phyloP scores from a whole-genome alignment of 2,888 invertebrate genomes.

The Masnerella sp. region DNA sequence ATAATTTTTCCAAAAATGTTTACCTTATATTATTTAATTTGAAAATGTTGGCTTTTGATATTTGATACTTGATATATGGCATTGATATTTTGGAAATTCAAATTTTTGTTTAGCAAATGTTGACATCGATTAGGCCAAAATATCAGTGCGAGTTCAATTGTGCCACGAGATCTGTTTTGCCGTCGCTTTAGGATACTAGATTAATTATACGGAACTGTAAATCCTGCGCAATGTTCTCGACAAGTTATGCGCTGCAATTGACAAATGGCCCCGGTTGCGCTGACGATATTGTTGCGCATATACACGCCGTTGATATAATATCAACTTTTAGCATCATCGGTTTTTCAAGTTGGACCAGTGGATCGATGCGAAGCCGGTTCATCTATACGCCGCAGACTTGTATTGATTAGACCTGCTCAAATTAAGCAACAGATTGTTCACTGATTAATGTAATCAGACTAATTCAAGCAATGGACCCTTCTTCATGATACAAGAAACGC shows the following conservation, averaged over 20 bases:
- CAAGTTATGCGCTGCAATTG: constrained; percentile 8
- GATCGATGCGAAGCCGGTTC: not conserved
- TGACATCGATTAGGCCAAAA: no score
- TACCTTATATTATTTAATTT: no score
- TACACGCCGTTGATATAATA: not conserved
- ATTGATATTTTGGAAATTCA: no score
- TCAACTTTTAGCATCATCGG: constrained; percentile 1
- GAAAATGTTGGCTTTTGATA: no score
- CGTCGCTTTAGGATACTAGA: not conserved
- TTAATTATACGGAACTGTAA: constrained; percentile 3
- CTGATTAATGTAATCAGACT: constrained; percentile 36
- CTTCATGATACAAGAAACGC: constrained; percentile 37
- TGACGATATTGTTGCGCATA: not conserved
- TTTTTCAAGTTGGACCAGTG: constrained; percentile 16
- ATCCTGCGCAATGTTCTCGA: not conserved
- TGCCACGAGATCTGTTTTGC: not conserved
- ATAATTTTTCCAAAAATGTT: no score
- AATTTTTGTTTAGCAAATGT: no score
- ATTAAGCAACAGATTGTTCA: constrained; percentile 49
- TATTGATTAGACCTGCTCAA: constrained; percentile 44
- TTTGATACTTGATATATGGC: no score
- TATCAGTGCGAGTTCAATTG: no score
- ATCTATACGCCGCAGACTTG: constrained; percentile 4
- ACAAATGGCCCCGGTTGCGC: not conserved
- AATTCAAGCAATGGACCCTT: constrained; percentile 43